Evolutionary conservation across 2,113 vertebrate species (phyloP).

Genomic region (Limanda limanda): DNA sequence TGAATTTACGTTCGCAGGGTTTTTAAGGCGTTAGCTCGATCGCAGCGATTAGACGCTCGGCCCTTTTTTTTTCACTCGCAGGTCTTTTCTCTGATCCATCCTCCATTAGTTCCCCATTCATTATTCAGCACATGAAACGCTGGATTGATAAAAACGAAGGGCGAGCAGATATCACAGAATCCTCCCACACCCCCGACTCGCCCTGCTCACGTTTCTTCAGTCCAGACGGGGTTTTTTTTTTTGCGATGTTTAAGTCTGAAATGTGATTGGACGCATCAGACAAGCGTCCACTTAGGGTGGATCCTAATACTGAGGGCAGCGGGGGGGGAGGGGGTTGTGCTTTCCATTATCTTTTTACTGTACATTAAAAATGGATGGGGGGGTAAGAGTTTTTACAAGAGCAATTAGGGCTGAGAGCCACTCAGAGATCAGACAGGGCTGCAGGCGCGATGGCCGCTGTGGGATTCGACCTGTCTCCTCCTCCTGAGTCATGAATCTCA

Average conservation of each 20-base stretch:
- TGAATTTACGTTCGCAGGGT: conserved; percentile 18
- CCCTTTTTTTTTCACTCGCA: conserved; percentile 43
- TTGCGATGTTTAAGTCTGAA: conserved; percentile 61
- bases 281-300: conserved; percentile 53
- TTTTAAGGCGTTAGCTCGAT: conserved; percentile 36
- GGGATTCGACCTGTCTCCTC: conserved; percentile 61
- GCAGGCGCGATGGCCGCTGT: conserved; percentile 45
- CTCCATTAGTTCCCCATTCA: conserved; percentile 78
- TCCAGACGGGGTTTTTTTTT: conserved; percentile 46
- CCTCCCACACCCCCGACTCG: conserved; percentile 52
- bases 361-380: conserved; percentile 83
- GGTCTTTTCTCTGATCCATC: conserved; percentile 50
- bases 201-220: conserved; percentile 54
- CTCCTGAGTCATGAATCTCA: conserved; percentile 57
- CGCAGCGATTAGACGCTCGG: conserved; percentile 49
- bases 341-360: conserved; percentile 82
- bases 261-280: conserved; percentile 41
- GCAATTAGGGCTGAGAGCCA: conserved; percentile 80
- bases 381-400: conserved; percentile 75
- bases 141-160: conserved; percentile 75
- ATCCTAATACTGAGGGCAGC: conserved; percentile 9
- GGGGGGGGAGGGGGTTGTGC: conserved; percentile 28
- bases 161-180: conserved; percentile 61
- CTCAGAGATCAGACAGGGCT: conserved; percentile 68
- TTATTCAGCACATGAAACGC: conserved; percentile 74